These are phyloP conservation scores for Catajapyx aquilonaris DNA, from an alignment of 1,140 invertebrate genomes.

Conservation along the genomic window DNA sequence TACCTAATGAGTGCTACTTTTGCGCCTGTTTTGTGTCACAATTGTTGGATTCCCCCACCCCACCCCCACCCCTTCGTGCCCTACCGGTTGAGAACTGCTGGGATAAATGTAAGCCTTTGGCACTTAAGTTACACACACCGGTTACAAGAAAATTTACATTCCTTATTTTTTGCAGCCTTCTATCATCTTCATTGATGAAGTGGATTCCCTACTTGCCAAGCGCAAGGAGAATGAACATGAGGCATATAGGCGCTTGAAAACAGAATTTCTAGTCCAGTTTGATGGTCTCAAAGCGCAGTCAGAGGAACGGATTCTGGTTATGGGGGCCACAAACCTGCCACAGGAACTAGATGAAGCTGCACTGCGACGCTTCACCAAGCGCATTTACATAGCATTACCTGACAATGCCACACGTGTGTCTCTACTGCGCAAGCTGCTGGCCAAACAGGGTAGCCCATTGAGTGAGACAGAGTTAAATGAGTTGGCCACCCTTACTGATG, in stretches of 20 bases:
- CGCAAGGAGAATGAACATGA: conserved; percentile 84
- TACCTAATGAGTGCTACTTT: too few relatives aligned
- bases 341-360: conserved; percentile 90
- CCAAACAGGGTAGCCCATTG: conserved; percentile 54
- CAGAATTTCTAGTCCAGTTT: conserved; percentile 93
- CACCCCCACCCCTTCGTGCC: too few relatives aligned
- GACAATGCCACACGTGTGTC: conserved; percentile 51
- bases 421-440: conserved; percentile 53
- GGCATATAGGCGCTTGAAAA: conserved; percentile 87
- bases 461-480: conserved; percentile 43
- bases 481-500: conserved; percentile 58
- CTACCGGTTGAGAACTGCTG: too few relatives aligned
- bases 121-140: too few relatives aligned
- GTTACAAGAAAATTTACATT: too few relatives aligned
- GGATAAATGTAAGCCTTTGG: too few relatives aligned
- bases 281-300: conserved; percentile 65
- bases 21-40: too few relatives aligned
- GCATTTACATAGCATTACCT: conserved; percentile 83
- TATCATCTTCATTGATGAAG: conserved; percentile 91
- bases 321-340: conserved; percentile 91
- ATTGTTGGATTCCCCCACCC: too few relatives aligned
- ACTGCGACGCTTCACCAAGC: conserved; percentile 73
- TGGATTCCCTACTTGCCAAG: conserved; percentile 83
- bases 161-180: conserved; percentile 38
- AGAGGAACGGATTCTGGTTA: conserved; percentile 80